Evolutionary conservation across 2,113 vertebrate species (phyloP), one percentile per base, ranked within the genome.

Genomic region (Orycteropus afer): DNA sequence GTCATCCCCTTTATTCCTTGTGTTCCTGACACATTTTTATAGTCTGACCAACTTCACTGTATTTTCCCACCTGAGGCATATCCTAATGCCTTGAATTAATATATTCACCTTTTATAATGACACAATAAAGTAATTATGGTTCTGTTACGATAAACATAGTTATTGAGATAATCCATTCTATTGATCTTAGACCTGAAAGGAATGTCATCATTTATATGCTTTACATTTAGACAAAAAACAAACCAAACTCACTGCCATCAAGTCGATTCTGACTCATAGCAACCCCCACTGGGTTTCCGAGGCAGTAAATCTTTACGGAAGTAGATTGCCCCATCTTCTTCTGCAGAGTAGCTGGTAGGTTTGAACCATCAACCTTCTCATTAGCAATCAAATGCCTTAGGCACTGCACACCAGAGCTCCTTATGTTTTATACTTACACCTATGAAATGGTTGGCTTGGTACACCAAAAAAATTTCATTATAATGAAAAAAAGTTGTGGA

Each of bases 401-500:
- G n/a, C n/a, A n/a, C n/a, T n/a, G n/a, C n/a, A n/a, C n/a, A n/a
- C n/a, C n/a, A n/a, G n/a, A n/a, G n/a, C n/a, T n/a, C n/a, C n/a
- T n/a, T 65, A 94, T 89, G 82, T 34, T 92, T 85, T 85, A 92
- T 78, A 57, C 40, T 90, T 91, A 78, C 63, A 83, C n/a, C 71
- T 95, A 93, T 17, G 49, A 95, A 65, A 76, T 4, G 3, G 82
- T 86, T 92, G 74, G 45, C 57, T 83, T 93, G 53, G 84, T 71
- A 96, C 78, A 81, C 63, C n/a, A n/a, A 85, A 93, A 86, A 23
- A n/a, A 57, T 81, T 87, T 79, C 59, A 90, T 6, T 88, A 42
- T 91, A 77, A 96, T 87, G 42, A 81, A 92, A 96, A 95, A 78
- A 51, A 77, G 25, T n/a, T 90, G 47, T 69, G 71, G 84, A 96